A percentile compares a stretch with the other conserved stretches of the same genome.
These are phyloP conservation scores for Argynnis bischoffii DNA, from an alignment of 2,888 invertebrate genomes.

Conservation along the genomic window DNA sequence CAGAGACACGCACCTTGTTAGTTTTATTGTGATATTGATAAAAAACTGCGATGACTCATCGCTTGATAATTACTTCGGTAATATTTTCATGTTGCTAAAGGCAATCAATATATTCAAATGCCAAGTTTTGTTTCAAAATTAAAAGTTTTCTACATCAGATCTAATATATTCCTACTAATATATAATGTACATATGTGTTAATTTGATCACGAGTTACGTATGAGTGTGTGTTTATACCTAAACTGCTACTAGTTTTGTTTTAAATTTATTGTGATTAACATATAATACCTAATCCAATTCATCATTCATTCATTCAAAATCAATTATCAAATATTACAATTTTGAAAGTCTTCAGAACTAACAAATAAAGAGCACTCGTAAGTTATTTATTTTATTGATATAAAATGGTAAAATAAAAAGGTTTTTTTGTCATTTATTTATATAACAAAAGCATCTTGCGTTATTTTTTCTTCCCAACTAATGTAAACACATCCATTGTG, in stretches of 20 bases:
- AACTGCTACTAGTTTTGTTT: no score
- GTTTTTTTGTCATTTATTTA: slow-evolving; percentile 14
- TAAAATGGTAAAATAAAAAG: slow-evolving; percentile 4
- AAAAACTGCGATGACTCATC: background rate
- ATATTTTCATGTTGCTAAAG: background rate
- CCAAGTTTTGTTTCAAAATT: background rate
- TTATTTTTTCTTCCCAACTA: slow-evolving; percentile 29
- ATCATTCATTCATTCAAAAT: no score
- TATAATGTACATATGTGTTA: no score
- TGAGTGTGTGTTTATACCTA: no score
- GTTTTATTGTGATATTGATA: slow-evolving; percentile 19
- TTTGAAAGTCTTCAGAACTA: no score
- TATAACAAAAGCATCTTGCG: slow-evolving; percentile 15
- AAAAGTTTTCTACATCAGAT: no score
- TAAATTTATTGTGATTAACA: no score
- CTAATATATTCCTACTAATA: no score
- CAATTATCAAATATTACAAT: no score
- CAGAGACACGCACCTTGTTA: slow-evolving; percentile 10
- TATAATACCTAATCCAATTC: no score
- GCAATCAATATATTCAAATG: background rate
- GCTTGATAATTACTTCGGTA: background rate
- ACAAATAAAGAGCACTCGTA: no score
- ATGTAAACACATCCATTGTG: slow-evolving; percentile 43
- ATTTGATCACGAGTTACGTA: no score
- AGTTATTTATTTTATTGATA: background rate